Evolutionary conservation across 2,888 invertebrate species (phyloP).

Genomic region (Anticlea derivata): DNA sequence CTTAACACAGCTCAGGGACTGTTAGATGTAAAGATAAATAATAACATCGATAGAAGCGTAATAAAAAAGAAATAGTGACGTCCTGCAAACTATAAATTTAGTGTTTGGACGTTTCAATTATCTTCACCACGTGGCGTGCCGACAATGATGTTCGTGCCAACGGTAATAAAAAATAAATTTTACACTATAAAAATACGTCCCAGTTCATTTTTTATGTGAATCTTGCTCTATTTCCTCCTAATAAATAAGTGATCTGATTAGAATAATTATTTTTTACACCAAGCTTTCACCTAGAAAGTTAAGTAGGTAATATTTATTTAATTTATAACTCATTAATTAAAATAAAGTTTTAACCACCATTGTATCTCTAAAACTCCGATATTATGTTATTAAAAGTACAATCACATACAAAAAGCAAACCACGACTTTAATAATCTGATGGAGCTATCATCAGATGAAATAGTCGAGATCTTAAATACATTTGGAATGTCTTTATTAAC

Average conservation of each 20-base stretch:
- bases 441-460: constrained; percentile 64
- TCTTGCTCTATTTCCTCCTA: constrained; percentile 46
- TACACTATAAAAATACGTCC: constrained; percentile 50
- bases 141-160: constrained; percentile 77
- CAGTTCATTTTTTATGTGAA: constrained; percentile 49
- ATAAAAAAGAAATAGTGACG: constrained; percentile 68
- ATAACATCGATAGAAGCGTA: constrained; percentile 45
- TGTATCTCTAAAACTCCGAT: no score
- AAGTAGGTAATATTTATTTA: no score
- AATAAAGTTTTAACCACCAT: constrained; percentile 35
- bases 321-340: no score
- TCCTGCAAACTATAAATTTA: constrained; percentile 74
- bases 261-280: no score
- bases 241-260: constrained; percentile 8
- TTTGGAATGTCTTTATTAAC: constrained; percentile 82
- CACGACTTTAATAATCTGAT: constrained; percentile 59
- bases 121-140: constrained; percentile 78
- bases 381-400: constrained; percentile 37
- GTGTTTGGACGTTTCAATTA: constrained; percentile 82
- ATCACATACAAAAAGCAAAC: constrained; percentile 46
- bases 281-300: no score
- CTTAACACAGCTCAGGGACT: not conserved
- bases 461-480: constrained; percentile 68
- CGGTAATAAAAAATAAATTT: constrained; percentile 68
- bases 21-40: constrained; percentile 31